Conservation (phyloP, 2,113 vertebrate species). For the Anguilla japonica region DNA sequence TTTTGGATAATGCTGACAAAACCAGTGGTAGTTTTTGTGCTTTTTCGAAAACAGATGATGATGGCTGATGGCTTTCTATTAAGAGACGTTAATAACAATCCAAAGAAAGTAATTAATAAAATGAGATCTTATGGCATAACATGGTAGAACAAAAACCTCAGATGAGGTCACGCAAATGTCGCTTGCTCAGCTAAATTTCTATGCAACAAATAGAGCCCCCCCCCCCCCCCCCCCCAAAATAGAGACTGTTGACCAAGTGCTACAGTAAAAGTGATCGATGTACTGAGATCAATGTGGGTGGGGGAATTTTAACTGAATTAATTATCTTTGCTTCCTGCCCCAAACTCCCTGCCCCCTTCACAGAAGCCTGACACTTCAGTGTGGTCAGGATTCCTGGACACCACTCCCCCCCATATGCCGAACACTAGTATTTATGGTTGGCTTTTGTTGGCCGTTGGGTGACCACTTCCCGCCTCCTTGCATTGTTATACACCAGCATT, state of each 20-base stretch:
- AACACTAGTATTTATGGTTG: constrained; percentile 14
- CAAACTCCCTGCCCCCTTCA: neutral
- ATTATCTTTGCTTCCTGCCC: neutral
- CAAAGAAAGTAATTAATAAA: neutral
- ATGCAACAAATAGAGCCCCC: neutral
- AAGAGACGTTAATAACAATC: too few species aligned
- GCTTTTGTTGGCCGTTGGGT: neutral
- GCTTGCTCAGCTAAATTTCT: neutral
- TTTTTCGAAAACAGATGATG: too few species aligned
- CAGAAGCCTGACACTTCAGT: neutral
- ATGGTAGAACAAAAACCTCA: neutral
- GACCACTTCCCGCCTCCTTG: neutral
- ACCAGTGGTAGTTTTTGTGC: too few species aligned
- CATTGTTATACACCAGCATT: neutral
- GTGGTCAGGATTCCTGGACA: neutral
- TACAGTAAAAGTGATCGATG: neutral
- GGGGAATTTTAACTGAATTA: neutral
- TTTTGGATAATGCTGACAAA: too few species aligned
- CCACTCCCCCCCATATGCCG: neutral
- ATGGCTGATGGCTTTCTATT: too few species aligned
- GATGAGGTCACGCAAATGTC: neutral
- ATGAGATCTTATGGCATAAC: neutral
- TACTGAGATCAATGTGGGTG: neutral
- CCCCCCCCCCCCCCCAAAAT: neutral
- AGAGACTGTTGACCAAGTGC: neutral